Evolutionary conservation across 1,140 invertebrate genomes (phyloP).

Genomic region (Gryllus bimaculatus): DNA sequence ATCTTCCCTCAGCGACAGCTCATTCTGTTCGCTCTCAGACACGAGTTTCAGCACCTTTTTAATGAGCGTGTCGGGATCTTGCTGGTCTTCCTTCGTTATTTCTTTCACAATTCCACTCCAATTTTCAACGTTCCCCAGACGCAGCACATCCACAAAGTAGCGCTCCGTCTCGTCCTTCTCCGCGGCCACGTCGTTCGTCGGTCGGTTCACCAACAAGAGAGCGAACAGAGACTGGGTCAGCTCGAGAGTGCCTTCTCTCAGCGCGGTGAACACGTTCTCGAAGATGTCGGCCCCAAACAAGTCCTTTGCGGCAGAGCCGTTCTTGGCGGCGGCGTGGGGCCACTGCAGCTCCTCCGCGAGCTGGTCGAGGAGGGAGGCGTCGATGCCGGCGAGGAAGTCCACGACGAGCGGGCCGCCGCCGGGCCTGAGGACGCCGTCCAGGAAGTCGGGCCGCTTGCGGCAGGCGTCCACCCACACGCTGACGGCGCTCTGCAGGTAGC

Average conservation of each 20-base stretch:
- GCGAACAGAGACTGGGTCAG: constrained; percentile 7
- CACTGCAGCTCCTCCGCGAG: not conserved
- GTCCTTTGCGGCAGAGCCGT: not conserved
- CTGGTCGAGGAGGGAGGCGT: not conserved
- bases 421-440: not conserved
- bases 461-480: not conserved
- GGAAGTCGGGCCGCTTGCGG: too few relatives aligned
- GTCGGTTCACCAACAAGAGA: not conserved
- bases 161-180: constrained; percentile 9
- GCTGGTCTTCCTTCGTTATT: not conserved
- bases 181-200: not conserved
- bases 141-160: not conserved
- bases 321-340: not conserved
- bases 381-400: not conserved
- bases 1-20: not conserved
- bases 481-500: not conserved
- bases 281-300: not conserved
- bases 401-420: not conserved
- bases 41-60: not conserved
- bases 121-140: not conserved
- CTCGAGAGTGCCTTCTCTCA: not conserved
- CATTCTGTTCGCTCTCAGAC: not conserved
- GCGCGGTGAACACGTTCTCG: not conserved
- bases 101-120: not conserved
- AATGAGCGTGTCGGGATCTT: not conserved